Percentiles rank a stretch among this genome's conserved stretches.
Evolutionary conservation across 2,888 invertebrate species (phyloP).

Genomic region (Elmis aenea): DNA sequence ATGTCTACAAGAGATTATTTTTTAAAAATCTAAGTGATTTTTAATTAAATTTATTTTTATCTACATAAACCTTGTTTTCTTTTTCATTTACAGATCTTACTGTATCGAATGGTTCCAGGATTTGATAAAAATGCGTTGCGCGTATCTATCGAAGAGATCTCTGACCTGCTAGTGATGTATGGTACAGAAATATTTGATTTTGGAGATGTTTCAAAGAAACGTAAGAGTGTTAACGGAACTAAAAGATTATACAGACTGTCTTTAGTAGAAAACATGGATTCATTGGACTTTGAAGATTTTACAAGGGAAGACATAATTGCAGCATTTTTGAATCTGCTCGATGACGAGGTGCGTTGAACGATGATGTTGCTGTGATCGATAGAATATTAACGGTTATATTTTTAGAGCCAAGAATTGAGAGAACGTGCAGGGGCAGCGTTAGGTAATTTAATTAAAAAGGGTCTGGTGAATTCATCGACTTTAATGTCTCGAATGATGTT

Average conservation of each 20-base stretch:
- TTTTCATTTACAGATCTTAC: slow-evolving; percentile 9
- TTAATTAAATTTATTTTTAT: too few relatives aligned
- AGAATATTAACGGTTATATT: slow-evolving; percentile 1
- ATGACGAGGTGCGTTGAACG: slow-evolving; percentile 12
- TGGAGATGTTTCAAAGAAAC: not conserved
- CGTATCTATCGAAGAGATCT: slow-evolving; percentile 9
- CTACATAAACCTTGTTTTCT: too few relatives aligned
- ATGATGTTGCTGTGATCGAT: too few relatives aligned
- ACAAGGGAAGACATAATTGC: slow-evolving; percentile 10
- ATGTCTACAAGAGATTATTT: too few relatives aligned
- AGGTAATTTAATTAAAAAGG: slow-evolving; percentile 8
- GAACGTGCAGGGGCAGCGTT: slow-evolving; percentile 6
- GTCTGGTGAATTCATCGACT: slow-evolving; percentile 8
- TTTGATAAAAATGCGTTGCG: slow-evolving; percentile 7
- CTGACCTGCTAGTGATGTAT: slow-evolving; percentile 8
- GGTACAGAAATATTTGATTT: slow-evolving; percentile 10
- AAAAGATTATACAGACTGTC: slow-evolving; percentile 8
- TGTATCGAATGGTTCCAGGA: slow-evolving; percentile 9
- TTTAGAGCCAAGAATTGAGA: slow-evolving; percentile 10
- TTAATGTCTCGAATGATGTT: slow-evolving; percentile 10
- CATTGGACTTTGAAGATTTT: slow-evolving; percentile 8
- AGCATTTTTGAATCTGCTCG: slow-evolving; percentile 12
- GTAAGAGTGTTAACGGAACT: slow-evolving; percentile 7
- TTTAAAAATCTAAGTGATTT: too few relatives aligned
- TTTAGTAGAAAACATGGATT: slow-evolving; percentile 6